phyloP scores from a whole-genome alignment of 2,797 vertebrate genomes.

The Ciconia nigra region DNA sequence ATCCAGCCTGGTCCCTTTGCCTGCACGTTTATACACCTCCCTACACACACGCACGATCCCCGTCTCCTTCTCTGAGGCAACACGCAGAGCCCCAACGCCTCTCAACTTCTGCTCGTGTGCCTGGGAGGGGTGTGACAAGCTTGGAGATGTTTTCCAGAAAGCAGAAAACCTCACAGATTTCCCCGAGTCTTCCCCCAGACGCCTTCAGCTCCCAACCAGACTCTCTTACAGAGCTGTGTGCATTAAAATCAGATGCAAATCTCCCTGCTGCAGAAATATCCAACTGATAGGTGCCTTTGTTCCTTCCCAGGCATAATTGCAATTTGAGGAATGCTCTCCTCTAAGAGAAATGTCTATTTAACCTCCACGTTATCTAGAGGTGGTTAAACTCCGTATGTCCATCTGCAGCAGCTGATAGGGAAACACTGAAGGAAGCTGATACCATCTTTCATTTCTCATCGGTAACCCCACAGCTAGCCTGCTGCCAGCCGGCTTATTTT shows the following conservation, averaged over 20 bases:
- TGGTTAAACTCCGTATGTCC: background rate
- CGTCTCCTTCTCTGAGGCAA: background rate
- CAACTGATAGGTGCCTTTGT: background rate
- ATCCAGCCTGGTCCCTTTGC: background rate
- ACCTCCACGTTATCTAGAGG: background rate
- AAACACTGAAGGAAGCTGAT: slow-evolving; percentile 3
- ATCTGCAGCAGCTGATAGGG: slow-evolving; percentile 21
- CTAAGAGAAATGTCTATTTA: background rate
- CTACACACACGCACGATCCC: background rate
- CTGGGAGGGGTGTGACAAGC: background rate
- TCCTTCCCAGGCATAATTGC: slow-evolving; percentile 43
- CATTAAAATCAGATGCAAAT: slow-evolving; percentile 58
- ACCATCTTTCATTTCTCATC: slow-evolving; percentile 43
- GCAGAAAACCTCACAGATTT: slow-evolving; percentile 22
- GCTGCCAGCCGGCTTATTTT: slow-evolving; percentile 8
- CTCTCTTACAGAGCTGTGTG: background rate
- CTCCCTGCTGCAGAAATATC: background rate
- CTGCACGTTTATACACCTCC: background rate
- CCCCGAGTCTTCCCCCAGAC: background rate
- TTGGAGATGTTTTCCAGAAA: background rate
- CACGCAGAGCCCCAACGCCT: background rate
- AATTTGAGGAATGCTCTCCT: background rate
- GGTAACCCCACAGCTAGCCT: background rate
- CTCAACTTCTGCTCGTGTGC: background rate
- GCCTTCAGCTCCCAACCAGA: slow-evolving; percentile 19